Evolutionary conservation across 2,888 invertebrate species (phyloP), one percentile per base, ranked within the genome.

Genomic region (Pimpla rufipes): DNA sequence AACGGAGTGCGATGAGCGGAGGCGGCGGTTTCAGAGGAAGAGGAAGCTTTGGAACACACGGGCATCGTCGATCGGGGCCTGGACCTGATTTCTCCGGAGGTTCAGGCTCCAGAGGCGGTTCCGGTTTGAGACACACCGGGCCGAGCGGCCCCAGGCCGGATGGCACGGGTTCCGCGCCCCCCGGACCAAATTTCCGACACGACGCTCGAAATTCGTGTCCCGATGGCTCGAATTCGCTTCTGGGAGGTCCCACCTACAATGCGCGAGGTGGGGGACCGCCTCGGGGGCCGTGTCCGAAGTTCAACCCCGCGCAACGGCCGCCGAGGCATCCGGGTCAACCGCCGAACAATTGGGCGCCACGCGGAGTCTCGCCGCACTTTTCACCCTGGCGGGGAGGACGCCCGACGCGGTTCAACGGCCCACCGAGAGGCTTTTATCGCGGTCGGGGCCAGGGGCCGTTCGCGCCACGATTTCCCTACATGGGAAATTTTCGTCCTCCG

Each of bases 11-110:
- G 81, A 91, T 91, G 91, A 91, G 89, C 83, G 74, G 85, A 59
- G 87, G 87, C 83, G 87, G 88, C 79, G 87, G 89, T 78, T 92
- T 88, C 68, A 89, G 91, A 77, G 91, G 91, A 82, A 89, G 91
- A 85, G 90, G 91, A 85, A 89, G 89, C 83, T 91, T 89, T 74
- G 90, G 88, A 85, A 86, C 87, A 85, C 88, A 89, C 68, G 90
- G 88, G 57, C 62, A 86, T 75, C 87, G 84, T 79, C 86, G 81
- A 4, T 73, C 86, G 7, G 85, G 83, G 7, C 40, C 79, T 37
- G 85, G 85, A 8, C 78, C 88, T n/a, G 57, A 37, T 11, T 42
- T 18, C 0, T 42, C 64, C 21, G 42, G 64, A 42, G 64, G 64
- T 2, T 40, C 57, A n/a, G 59, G 37, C 29, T 57, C 57, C 37